Percentiles rank a stretch among this genome's conserved stretches.
Conservation (phyloP, 1,140 invertebrate genomes). For the Penaeus vannamei region DNA sequence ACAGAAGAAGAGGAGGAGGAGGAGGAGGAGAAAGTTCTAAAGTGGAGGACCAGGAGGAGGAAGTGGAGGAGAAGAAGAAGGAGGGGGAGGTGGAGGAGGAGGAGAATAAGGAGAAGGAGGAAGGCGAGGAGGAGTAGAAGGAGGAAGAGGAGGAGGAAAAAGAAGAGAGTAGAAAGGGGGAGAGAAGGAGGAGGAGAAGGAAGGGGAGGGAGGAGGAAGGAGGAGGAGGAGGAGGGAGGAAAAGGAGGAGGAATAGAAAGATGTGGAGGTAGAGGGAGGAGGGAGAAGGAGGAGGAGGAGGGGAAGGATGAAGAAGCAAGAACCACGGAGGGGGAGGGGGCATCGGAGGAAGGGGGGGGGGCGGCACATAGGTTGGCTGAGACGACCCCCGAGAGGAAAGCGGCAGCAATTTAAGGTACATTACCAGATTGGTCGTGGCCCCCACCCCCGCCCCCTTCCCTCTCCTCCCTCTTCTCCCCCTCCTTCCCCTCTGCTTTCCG, state of each 20-base stretch:
- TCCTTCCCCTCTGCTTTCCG: background rate
- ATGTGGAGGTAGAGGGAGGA: background rate
- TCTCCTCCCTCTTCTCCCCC: background rate
- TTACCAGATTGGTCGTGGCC: slow-evolving; percentile 18
- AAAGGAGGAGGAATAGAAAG: too few relatives aligned
- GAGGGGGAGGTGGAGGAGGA: background rate
- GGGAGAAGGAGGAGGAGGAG: background rate
- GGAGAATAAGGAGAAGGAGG: background rate
- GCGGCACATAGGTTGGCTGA: slow-evolving; percentile 21
- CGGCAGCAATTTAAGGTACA: slow-evolving; percentile 22
- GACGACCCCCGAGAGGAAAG: slow-evolving; percentile 27
- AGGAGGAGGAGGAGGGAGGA: background rate
- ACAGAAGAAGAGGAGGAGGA: too few relatives aligned
- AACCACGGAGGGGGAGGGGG: background rate
- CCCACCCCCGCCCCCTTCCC: background rate
- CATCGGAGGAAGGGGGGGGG: background rate
- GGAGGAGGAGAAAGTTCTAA: too few relatives aligned
- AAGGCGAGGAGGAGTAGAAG: background rate
- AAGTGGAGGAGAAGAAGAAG: background rate
- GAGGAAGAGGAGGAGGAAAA: background rate
- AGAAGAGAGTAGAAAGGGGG: background rate
- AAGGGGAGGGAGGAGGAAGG: background rate
- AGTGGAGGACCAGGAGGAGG: background rate
- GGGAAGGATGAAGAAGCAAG: background rate
- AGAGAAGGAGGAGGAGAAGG: background rate